Percentiles rank a stretch among this genome's conserved stretches.
Conservation (phyloP, 2,797 vertebrate genomes). For the Borostomias antarcticus region DNA sequence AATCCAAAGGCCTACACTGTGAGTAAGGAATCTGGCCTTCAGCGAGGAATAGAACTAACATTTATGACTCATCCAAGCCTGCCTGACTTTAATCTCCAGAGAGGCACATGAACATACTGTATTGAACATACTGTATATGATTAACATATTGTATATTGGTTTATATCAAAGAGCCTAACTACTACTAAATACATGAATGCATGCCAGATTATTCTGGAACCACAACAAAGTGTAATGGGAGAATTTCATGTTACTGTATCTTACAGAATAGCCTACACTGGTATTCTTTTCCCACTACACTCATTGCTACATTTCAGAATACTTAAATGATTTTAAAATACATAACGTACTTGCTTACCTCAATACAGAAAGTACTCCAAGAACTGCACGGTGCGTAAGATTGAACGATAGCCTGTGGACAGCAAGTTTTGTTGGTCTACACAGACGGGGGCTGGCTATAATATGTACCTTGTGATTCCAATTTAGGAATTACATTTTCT, state of each 20-base stretch:
- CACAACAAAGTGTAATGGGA: neutral
- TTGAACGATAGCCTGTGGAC: slow-evolving; percentile 42
- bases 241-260: no score
- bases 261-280: neutral
- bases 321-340: neutral
- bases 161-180: neutral
- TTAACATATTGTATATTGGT: neutral
- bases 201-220: neutral
- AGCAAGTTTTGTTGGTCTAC: slow-evolving; percentile 37
- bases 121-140: neutral
- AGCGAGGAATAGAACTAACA: neutral
- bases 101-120: neutral
- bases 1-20: neutral
- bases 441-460: slow-evolving; percentile 58
- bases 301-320: neutral
- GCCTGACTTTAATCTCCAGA: neutral
- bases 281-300: neutral
- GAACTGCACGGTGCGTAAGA: slow-evolving; percentile 45
- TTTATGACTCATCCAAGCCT: neutral
- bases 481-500: slow-evolving; percentile 65
- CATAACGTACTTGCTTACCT: slow-evolving; percentile 62
- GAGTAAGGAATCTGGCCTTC: neutral
- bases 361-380: slow-evolving; percentile 37
- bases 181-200: neutral
- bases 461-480: slow-evolving; percentile 72